phyloP scores from a whole-genome alignment of 2,797 vertebrate species.

The Denticeps clupeoides region DNA sequence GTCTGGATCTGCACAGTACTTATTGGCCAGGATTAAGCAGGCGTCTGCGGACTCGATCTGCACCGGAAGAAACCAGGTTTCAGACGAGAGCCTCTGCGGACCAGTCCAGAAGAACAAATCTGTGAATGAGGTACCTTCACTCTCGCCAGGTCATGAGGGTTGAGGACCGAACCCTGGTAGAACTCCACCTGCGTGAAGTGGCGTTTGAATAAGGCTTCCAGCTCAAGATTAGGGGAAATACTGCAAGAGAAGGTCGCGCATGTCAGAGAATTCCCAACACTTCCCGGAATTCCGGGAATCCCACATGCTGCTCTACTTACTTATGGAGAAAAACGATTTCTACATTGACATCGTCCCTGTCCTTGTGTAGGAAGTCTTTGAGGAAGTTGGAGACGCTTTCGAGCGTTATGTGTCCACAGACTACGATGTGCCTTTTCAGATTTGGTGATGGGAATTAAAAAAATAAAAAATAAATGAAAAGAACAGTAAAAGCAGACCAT shows the following conservation, averaged over 20 bases:
- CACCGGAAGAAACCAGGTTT: constrained; percentile 34
- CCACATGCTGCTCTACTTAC: constrained; percentile 69
- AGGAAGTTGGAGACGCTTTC: constrained; percentile 99
- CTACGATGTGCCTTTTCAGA: constrained; percentile 99
- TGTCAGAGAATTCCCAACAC: too few relatives aligned
- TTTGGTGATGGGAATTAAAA: too few relatives aligned
- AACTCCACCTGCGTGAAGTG: constrained; percentile 99
- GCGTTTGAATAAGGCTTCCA: constrained; percentile 98
- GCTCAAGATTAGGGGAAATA: constrained; percentile 99
- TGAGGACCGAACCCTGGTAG: constrained; percentile 96
- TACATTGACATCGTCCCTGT: constrained; percentile 99
- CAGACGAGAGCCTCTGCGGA: background rate
- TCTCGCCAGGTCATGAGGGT: constrained; percentile 95
- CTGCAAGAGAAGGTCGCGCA: constrained; percentile 40
- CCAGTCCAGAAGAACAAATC: background rate
- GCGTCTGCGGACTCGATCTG: constrained; percentile 98
- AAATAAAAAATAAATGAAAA: too few relatives aligned
- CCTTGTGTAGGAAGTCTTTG: constrained; percentile 99
- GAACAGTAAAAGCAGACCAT: too few relatives aligned
- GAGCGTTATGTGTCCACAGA: constrained; percentile 98
- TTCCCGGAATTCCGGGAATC: too few relatives aligned
- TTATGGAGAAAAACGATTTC: constrained; percentile 99
- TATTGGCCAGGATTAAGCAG: constrained; percentile 96
- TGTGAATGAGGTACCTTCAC: constrained; percentile 97
- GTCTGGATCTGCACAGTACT: constrained; percentile 96